Evolutionary conservation across 2,797 vertebrate genomes (phyloP), one percentile per base, ranked within the genome.

Genomic region (Hypotaenidia philippensis): DNA sequence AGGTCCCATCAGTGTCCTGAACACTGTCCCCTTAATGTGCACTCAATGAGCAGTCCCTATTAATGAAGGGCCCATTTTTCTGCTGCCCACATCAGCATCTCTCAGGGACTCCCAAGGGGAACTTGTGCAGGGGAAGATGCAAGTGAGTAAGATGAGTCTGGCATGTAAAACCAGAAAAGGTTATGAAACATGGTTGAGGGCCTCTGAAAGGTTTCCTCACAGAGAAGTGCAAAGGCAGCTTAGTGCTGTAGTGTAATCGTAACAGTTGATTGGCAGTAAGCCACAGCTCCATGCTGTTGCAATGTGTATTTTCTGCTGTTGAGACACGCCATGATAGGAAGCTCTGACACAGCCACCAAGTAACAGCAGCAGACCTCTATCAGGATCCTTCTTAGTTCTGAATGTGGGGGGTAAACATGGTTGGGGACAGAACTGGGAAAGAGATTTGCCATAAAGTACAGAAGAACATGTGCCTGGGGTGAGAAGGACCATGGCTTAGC

Each of bases 221-320:
- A 34, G 22, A 63, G 88, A 68, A 77, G 85, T 1, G 9, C 57
- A 40, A 81, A 92, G 55, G 96, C 25, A 83, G 72, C 53, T 81
- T 32, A 1, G 16, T 1, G 1, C 2, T 0, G 87, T 36, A 82
- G 77, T 0, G 85, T 87, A 93, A 95, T 92, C 1, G 3, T 55
- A 95, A 91, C 94, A 94, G 96, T 95, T 76, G 85, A 95, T 91
- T 96, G 87, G 94, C 96, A 40, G 0, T 80, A 93, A 96, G 96
- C 96, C 95, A 80, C 91, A 94, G 94, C 83, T 84, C 55, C 1
- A 0, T 6, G 52, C 95, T 96, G 91, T 96, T 88, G 96, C 96
- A 97, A 97, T 84, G 78, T 29, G 53, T 32, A 52, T 84, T 55
- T 90, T 82, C 77, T 94, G 93, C 94, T 97, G 93, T 96, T 96